These are phyloP conservation scores for Sebastes oblongus DNA, from an alignment of 2,797 vertebrate genomes.

Conservation along the genomic window DNA sequence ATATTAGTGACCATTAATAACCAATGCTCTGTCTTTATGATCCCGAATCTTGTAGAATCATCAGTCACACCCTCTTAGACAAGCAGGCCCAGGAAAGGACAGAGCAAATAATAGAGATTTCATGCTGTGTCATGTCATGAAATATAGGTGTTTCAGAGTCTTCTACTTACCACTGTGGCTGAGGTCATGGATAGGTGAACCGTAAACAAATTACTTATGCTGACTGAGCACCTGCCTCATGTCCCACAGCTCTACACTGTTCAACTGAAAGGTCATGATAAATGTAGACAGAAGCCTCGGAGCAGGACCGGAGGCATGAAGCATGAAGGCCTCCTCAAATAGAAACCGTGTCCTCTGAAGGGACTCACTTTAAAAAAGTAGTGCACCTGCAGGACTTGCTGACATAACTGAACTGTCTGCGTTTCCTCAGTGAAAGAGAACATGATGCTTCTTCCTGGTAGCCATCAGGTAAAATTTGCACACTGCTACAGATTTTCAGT, in stretches of 20 bases:
- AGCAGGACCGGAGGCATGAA: conserved; percentile 22
- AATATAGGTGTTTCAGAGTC: neutral
- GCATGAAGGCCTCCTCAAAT: conserved; percentile 25
- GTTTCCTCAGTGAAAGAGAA: conserved; percentile 37
- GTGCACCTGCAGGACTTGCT: conserved; percentile 44
- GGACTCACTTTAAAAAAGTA: neutral
- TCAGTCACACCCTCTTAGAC: neutral
- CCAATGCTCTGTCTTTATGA: neutral
- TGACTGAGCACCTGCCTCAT: conserved; percentile 25
- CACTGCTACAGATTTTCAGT: neutral
- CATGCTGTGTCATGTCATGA: neutral
- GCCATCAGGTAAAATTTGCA: neutral
- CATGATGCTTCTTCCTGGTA: neutral
- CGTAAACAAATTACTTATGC: neutral
- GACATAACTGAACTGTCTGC: conserved; percentile 1
- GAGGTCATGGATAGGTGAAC: conserved; percentile 11
- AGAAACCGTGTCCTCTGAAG: conserved; percentile 29
- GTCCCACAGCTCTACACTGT: conserved; percentile 6
- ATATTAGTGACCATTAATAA: neutral
- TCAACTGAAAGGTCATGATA: conserved; percentile 25
- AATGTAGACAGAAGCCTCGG: conserved; percentile 9
- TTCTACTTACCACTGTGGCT: neutral
- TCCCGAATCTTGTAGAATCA: neutral
- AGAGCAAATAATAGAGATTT: neutral
- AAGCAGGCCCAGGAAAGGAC: neutral